Evolutionary conservation across 2,113 vertebrate genomes (phyloP), one percentile per base, ranked within the genome.

Genomic region (Entomyzon cyanotis): DNA sequence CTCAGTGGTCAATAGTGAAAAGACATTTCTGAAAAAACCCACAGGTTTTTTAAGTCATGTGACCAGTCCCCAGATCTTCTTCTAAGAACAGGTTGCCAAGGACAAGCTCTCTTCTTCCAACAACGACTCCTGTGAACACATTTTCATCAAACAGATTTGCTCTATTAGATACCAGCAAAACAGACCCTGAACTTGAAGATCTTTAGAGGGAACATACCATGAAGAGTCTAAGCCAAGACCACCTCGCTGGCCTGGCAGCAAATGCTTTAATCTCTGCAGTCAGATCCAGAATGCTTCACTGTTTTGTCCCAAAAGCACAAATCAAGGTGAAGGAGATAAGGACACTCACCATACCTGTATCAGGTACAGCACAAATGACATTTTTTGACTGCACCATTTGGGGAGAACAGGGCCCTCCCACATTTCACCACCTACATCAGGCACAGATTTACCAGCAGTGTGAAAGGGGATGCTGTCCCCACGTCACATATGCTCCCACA

Each of bases 381-480:
- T 20, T 74, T 55, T 50, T 58, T 7, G 25, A 22, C 3, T 62
- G 16, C 7, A 9, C 44, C 35, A 8, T 23, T 8, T 69, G 56
- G 20, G 24, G 24, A 82, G 55, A 86, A 65, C 17, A 35, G 28
- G 37, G 15, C 47, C 20, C 60, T 71, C 50, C n/a, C 64, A 52
- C 23, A 47, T 27, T 27, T 52, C 24, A 16, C 25, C 4, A 12
- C 37, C 41, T n/a, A 8, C 55, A 64, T 11, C 13, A 73, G 41
- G 33, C 19, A 79, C 0, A 0, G 31, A 73, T 71, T 76, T 68
- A 77, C 53, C 11, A 11, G 37, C 63, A 55, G n/a, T 0, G 16
- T 67, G 79, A 86, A 80, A 86, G 37, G 21, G 15, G 56, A 87
- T 63, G 73, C 56, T 50, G 27, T 25, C 20, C 47, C 50, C 21